Evolutionary conservation across 2,797 vertebrate species (phyloP).

Genomic region (Decapterus maruadsi): DNA sequence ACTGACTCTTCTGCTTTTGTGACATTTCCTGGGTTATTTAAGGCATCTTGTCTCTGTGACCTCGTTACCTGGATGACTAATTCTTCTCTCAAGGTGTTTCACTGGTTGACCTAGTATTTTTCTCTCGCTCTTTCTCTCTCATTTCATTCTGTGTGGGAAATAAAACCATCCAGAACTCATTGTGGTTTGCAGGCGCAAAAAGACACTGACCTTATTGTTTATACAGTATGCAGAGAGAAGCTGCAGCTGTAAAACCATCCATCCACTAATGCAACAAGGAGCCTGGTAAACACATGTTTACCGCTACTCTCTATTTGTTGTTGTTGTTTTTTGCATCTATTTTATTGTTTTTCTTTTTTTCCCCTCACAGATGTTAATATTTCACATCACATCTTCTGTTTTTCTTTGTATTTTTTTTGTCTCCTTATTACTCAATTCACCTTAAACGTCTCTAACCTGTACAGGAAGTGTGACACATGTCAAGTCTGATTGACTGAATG

Average conservation of each 20-base stretch:
- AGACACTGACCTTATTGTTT: constrained; percentile 8
- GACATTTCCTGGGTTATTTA: neutral
- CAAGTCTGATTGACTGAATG: constrained; percentile 11
- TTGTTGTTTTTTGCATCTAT: neutral
- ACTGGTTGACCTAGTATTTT: neutral
- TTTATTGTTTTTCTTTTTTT: neutral
- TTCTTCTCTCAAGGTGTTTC: neutral
- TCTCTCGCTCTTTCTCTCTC: neutral
- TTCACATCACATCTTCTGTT: neutral
- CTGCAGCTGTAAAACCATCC: constrained; percentile 9
- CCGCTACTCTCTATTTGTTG: neutral
- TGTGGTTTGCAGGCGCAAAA: constrained; percentile 3
- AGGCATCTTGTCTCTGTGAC: neutral
- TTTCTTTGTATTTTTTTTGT: neutral
- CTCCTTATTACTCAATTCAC: neutral
- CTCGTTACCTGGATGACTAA: neutral
- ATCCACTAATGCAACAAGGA: neutral
- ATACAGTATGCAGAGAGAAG: neutral
- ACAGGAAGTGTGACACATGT: neutral
- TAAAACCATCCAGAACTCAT: neutral
- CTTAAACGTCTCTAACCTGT: neutral
- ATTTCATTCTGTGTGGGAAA: neutral
- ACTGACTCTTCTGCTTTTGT: neutral
- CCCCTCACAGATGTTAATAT: neutral
- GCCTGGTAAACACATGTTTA: neutral